Evolutionary conservation across 2,113 vertebrate species (phyloP).

Genomic region (Castor canadensis): DNA sequence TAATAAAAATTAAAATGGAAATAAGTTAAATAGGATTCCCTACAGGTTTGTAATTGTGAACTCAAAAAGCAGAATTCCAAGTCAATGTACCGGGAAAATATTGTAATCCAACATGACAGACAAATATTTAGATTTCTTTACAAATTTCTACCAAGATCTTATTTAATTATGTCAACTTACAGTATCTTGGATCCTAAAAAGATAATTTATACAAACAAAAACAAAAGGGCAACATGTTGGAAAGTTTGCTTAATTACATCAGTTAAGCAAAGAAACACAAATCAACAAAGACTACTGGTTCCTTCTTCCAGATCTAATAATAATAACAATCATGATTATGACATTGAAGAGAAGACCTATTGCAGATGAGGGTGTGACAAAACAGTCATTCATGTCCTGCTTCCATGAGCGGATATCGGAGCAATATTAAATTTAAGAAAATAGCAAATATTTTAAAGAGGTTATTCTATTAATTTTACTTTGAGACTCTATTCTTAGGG

Average conservation of each 20-base stretch:
- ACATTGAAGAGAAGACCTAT: background rate
- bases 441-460: background rate
- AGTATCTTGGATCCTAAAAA: background rate
- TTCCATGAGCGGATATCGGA: background rate
- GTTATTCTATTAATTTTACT: background rate
- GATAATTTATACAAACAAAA: background rate
- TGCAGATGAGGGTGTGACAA: background rate
- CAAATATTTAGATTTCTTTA: background rate
- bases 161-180: background rate
- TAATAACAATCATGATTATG: background rate
- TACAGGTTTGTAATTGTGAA: background rate
- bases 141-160: background rate
- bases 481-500: background rate
- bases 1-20: background rate
- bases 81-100: background rate
- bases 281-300: background rate
- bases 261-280: background rate
- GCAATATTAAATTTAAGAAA: background rate
- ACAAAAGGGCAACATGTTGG: background rate
- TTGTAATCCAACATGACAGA: background rate
- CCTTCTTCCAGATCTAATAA: background rate
- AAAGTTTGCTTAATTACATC: background rate
- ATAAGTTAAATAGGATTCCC: no score
- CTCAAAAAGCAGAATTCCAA: background rate
- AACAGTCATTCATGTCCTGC: background rate